Evolutionary conservation across 2,888 invertebrate genomes (phyloP).

Genomic region (Odontothrips loti): DNA sequence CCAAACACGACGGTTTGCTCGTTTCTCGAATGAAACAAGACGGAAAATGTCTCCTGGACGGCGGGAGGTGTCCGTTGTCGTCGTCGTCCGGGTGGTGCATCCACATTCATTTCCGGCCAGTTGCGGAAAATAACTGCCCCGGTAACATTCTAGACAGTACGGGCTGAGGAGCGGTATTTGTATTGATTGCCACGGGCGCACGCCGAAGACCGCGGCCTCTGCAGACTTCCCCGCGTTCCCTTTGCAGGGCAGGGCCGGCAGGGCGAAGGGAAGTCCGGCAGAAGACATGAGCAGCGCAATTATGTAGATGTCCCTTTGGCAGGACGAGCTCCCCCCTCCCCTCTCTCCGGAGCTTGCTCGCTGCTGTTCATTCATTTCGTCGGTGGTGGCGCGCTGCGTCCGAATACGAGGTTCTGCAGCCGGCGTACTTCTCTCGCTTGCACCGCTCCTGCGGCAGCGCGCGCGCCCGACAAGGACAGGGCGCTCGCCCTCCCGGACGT

Average conservation of each 20-base stretch:
- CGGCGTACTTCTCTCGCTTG: not conserved
- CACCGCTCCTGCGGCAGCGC: not conserved
- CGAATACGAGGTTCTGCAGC: not conserved
- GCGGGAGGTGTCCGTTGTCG: no score
- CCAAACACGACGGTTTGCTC: not conserved
- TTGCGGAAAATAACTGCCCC: no score
- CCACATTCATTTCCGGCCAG: no score
- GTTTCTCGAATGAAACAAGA: no score
- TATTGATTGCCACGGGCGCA: not conserved
- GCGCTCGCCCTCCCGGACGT: not conserved
- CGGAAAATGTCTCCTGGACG: no score
- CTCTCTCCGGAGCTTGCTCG: no score
- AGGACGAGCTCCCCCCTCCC: not conserved
- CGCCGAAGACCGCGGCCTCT: not conserved
- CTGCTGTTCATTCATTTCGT: not conserved
- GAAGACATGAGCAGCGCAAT: not conserved
- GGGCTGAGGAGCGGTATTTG: no score
- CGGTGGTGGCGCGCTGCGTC: not conserved
- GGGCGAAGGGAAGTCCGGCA: no score
- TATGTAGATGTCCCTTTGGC: conserved; percentile 1
- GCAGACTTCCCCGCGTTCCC: not conserved
- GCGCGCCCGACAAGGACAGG: not conserved
- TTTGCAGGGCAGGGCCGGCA: not conserved
- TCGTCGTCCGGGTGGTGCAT: no score
- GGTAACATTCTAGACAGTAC: no score